Evolutionary conservation across 2,113 vertebrate species (phyloP), one percentile per base, ranked within the genome.

Genomic region (Suricata suricatta): DNA sequence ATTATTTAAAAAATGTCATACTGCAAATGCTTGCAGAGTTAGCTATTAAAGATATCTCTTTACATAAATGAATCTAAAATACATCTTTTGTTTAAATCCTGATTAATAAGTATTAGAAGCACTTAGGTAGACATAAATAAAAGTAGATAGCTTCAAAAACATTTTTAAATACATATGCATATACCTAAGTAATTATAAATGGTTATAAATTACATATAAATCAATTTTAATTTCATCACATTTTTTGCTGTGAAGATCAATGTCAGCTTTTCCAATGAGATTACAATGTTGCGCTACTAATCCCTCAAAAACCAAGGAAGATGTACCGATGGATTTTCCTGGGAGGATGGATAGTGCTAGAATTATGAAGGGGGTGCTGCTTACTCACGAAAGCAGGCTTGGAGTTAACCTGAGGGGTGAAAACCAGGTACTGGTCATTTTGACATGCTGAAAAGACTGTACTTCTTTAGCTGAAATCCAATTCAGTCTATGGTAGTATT

Each of bases 161-260:
- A 52, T n/a, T 91, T 47, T 44, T 35, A 80, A 44, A 50, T 77
- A 72, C 71, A 79, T 25, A 12, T 52, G 19, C 38, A 29, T 38
- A 50, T 63, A 57, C 35, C 88, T 81, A 31, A 63, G 0, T n/a
- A 21, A 69, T 57, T 21, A 88, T 50, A 71, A 90, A 38, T 69
- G 88, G 3, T n/a, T 79, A 95, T 27, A 77, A 63, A 35, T 92
- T 81, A 89, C 25, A 44, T 5, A 68, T 27, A 98, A 81, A 86
- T 76, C 16, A 44, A 14, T 74, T 92, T 94, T 50, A 31, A 79
- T 82, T 66, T 90, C 1, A 71, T 71, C 13, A 35, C 3, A 47
- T 38, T 38, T 72, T 96, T 88, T 52, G 83, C 15, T 33, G 10
- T 74, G n/a, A 92, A 66, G 14, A 85, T 38, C 19, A 0, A 66